A percentile compares a stretch with the other conserved stretches of the same genome.
Conservation (phyloP, 2,113 vertebrate species). For the Chitala chitala region DNA sequence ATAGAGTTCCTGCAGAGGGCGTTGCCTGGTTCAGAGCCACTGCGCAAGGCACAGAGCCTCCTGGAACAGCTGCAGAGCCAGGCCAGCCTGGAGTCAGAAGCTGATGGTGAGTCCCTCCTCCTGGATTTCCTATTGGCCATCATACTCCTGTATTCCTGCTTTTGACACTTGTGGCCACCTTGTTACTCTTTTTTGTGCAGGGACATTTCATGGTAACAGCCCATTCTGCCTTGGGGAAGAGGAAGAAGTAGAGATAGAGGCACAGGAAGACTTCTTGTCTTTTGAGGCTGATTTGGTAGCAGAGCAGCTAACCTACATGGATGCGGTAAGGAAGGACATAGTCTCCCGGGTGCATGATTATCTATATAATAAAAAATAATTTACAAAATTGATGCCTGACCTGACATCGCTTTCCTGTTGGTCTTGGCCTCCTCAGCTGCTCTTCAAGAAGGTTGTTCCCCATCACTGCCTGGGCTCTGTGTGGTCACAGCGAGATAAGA, state of each 20-base stretch:
- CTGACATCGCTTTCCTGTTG: no score
- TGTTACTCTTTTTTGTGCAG: constrained; percentile 47
- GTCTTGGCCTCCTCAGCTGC: constrained; percentile 55
- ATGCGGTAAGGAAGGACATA: constrained; percentile 67
- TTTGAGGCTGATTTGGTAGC: constrained; percentile 81
- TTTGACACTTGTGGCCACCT: background rate
- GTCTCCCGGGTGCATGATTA: background rate
- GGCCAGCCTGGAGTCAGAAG: constrained; percentile 59
- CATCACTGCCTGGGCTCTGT: constrained; percentile 90
- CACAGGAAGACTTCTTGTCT: constrained; percentile 73
- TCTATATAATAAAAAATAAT: no score
- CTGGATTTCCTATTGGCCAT: background rate
- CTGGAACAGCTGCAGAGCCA: constrained; percentile 78
- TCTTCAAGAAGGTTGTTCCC: constrained; percentile 88
- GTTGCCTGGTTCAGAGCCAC: constrained; percentile 77
- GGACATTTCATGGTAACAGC: constrained; percentile 59
- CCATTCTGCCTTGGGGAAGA: constrained; percentile 68
- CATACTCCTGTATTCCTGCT: no score
- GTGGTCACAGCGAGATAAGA: constrained; percentile 88
- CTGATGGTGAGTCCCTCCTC: constrained; percentile 55
- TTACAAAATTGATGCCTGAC: background rate
- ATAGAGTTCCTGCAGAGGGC: constrained; percentile 71
- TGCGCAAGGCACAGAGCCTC: constrained; percentile 74
- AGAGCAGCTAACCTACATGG: constrained; percentile 93
- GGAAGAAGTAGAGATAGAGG: constrained; percentile 66